These are phyloP conservation scores for Physeter macrocephalus DNA, from an alignment of 2,113 vertebrate genomes.

Conservation along the genomic window DNA sequence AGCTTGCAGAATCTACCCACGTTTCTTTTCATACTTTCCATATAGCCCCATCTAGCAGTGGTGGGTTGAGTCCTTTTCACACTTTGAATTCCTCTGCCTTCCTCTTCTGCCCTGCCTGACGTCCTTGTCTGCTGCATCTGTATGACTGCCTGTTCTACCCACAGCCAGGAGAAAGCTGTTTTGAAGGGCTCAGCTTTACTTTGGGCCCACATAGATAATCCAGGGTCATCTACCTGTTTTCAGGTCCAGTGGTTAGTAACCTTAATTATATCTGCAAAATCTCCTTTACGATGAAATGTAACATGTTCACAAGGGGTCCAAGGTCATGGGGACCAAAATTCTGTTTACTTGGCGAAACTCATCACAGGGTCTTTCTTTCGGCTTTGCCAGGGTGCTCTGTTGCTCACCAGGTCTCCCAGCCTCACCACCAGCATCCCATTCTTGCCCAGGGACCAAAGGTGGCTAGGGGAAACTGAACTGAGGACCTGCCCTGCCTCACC, in stretches of 20 bases:
- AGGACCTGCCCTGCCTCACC: neutral
- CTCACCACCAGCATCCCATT: neutral
- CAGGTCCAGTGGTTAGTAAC: neutral
- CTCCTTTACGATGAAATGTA: neutral
- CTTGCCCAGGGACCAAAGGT: neutral
- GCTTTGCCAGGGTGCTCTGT: neutral
- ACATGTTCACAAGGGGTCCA: neutral
- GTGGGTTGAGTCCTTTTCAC: neutral
- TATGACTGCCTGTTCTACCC: neutral
- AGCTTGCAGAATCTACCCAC: neutral
- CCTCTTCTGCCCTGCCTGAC: neutral
- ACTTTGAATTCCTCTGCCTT: neutral
- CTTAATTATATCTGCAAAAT: neutral
- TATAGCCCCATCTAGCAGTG: no score
- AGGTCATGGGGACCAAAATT: neutral
- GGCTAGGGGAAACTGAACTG: neutral
- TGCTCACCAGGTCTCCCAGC: neutral
- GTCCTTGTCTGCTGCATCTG: neutral
- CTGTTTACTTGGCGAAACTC: neutral
- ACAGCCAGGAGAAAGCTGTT: neutral
- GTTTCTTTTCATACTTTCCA: neutral
- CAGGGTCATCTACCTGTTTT: neutral
- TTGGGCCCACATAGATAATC: neutral
- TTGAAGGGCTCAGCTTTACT: neutral
- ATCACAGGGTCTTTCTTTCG: neutral